Evolutionary conservation across 2,113 vertebrate genomes (phyloP), one percentile per base, ranked within the genome.

Genomic region (Kobus ellipsiprymnus): DNA sequence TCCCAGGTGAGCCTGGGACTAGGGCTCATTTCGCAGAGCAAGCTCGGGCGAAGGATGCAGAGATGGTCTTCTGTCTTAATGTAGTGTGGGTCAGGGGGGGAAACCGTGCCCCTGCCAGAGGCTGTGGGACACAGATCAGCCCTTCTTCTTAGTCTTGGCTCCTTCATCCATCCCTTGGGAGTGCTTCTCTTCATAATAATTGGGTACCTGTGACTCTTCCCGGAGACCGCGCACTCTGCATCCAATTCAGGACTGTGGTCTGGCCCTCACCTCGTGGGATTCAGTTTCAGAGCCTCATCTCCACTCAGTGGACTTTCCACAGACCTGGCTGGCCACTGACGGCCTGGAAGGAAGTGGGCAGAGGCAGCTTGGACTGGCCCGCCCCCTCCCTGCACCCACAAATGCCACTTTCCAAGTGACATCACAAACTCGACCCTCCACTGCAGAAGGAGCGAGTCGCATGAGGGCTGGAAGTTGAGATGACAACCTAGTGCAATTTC

Each of bases 401-500:
- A 52, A 30, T 17, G 25, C 64, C 78, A n/a, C 12, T 80, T 33
- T 40, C 52, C 87, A 16, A 16, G 23, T 1, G 27, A 29, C 6
- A 14, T n/a, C 59, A 29, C 0, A 0, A 36, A 29, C 7, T 30
- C 16, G 17, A 14, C 33, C 55, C 16, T 27, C 5, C 5, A 15
- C 3, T 0, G 1, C n/a, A 62, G 13, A 30, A 44, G 0, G 25
- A 62, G 85, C 12, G 9, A 5, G 30, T 55, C 12, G 9, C 4
- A 16, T 48, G 19, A 12, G 15, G 1, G 5, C 36, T 33, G 1
- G 5, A 13, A 2, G 36, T 6, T 17, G 86, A 85, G 81, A 4
- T 5, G 40, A 40, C 0, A 0, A 13, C n/a, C 13, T 16, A 6
- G 6, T 10, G 25, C 1, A 3, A 7, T 6, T 25, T 71, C 29